Percentiles rank a stretch among this genome's conserved stretches.
Conservation (phyloP, 1,140 invertebrate species). For the Dermatophagoides farinae region DNA sequence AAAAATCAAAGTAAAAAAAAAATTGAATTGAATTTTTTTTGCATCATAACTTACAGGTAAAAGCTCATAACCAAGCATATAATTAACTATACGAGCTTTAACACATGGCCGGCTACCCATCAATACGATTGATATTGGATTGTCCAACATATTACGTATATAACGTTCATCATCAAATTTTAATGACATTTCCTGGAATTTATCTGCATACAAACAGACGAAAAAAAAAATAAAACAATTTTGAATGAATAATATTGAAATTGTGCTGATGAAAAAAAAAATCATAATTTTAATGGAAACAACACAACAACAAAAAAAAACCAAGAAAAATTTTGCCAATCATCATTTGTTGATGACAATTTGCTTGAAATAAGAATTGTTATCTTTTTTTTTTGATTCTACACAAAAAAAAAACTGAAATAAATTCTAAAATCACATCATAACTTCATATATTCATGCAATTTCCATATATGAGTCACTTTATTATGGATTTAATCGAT, state of each 20-base stretch:
- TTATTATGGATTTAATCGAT: too few species aligned
- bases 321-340: too few species aligned
- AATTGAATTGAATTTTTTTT: too few species aligned
- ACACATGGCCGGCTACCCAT: constrained; percentile 45
- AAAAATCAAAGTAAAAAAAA: constrained; percentile 4
- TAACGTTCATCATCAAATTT: constrained; percentile 24
- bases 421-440: too few species aligned
- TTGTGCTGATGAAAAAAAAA: not conserved
- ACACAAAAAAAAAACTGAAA: too few species aligned
- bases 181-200: constrained; percentile 25
- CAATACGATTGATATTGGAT: constrained; percentile 34
- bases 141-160: constrained; percentile 27
- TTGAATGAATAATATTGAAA: not conserved
- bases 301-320: too few species aligned
- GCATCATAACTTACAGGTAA: constrained; percentile 40
- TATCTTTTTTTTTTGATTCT: too few species aligned
- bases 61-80: constrained; percentile 39
- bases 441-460: too few species aligned
- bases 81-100: constrained; percentile 47
- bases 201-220: constrained; percentile 21
- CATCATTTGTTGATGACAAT: too few species aligned
- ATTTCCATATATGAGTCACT: too few species aligned
- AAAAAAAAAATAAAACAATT: constrained; percentile 11
- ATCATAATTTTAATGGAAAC: not conserved
- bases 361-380: too few species aligned